Conservation (phyloP, 1,140 invertebrate genomes). For the Pectinophora gossypiella region DNA sequence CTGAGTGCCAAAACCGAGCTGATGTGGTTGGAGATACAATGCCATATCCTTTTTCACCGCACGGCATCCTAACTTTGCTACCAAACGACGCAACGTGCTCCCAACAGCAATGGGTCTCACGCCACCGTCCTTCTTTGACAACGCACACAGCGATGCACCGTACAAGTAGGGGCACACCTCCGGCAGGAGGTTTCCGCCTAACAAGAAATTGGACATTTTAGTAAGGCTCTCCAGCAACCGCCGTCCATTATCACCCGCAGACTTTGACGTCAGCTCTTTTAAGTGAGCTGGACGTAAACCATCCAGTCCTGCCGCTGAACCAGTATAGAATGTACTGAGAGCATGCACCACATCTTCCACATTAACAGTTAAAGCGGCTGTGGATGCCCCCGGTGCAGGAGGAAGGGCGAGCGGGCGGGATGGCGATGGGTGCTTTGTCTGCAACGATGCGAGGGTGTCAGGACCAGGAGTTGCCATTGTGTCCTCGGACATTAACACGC, state of each 20-base stretch:
- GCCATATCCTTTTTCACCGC: neutral
- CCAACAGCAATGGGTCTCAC: neutral
- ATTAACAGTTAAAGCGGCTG: neutral
- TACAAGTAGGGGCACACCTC: conserved; percentile 6
- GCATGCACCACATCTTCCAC: neutral
- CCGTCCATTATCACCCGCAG: conserved; percentile 9
- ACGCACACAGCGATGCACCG: conserved; percentile 5
- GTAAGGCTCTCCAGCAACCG: conserved; percentile 5
- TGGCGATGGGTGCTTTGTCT: conserved; percentile 10
- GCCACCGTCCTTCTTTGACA: neutral
- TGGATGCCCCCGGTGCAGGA: neutral
- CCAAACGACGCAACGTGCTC: neutral
- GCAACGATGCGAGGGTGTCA: neutral
- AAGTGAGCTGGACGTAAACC: conserved; percentile 11
- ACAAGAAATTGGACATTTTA: conserved; percentile 7
- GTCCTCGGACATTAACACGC: conserved; percentile 2
- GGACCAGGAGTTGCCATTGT: neutral
- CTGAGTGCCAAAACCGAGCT: neutral
- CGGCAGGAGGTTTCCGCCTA: neutral
- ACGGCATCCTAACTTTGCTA: neutral
- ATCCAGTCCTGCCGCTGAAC: conserved; percentile 9
- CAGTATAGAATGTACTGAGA: conserved; percentile 6
- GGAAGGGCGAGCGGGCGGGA: conserved; percentile 4
- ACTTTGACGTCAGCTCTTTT: conserved; percentile 6
- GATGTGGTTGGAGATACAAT: neutral